Evolutionary conservation across 2,888 invertebrate species (phyloP).

Genomic region (Acrocyrtus sp.): DNA sequence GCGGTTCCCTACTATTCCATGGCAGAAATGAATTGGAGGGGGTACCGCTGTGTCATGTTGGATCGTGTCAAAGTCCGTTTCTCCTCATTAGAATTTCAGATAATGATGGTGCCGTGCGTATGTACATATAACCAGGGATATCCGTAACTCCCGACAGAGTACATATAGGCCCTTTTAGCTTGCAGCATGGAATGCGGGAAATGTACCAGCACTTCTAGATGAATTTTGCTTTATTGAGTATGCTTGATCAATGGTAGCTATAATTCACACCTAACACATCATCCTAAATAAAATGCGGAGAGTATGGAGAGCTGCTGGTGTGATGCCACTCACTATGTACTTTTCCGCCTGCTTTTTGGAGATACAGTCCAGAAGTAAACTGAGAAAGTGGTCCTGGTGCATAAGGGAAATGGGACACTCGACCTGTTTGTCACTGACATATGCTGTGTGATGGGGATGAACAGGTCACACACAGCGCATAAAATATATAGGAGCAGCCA

Average conservation of each 20-base stretch:
- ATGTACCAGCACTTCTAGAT: neutral
- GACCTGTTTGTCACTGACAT: neutral
- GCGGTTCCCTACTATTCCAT: neutral
- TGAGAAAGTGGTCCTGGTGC: no score
- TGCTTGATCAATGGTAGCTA: neutral
- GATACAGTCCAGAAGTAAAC: no score
- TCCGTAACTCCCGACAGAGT: no score
- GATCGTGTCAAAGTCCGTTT: constrained; percentile 13
- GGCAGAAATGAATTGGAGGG: neutral
- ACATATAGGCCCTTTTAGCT: no score
- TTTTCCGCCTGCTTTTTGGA: no score
- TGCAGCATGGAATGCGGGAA: no score
- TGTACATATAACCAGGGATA: no score
- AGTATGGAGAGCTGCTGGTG: neutral
- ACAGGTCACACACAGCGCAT: neutral
- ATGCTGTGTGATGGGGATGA: neutral
- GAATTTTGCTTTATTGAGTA: neutral
- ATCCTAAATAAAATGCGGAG: neutral
- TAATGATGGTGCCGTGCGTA: neutral
- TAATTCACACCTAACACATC: neutral
- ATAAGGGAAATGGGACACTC: no score
- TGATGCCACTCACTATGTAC: neutral
- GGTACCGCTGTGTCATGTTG: neutral
- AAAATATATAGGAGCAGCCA: neutral
- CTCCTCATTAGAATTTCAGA: constrained; percentile 2